Conservation (phyloP, 2,888 invertebrate genomes). For the Caenorhabditis sulstoni region DNA sequence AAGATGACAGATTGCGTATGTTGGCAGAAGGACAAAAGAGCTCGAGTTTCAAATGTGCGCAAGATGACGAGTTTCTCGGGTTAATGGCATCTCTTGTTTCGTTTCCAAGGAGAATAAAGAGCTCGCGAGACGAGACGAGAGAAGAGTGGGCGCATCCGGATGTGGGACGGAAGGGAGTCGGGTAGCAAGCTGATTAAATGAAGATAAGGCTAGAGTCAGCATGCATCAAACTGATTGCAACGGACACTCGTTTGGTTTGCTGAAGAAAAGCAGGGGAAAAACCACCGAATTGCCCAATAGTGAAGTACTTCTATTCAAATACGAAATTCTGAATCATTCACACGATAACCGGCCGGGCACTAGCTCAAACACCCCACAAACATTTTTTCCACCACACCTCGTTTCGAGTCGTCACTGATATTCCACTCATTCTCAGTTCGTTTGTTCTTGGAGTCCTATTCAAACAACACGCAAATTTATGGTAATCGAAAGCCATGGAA, state of each 20-base stretch:
- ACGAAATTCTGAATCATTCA: slow-evolving; percentile 55
- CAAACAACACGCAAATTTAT: not conserved
- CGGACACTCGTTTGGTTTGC: no score
- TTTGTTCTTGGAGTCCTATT: slow-evolving; percentile 19
- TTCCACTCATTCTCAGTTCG: slow-evolving; percentile 6
- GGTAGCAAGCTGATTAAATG: not conserved
- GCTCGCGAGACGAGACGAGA: not conserved
- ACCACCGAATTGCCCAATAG: slow-evolving; percentile 14
- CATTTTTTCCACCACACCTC: slow-evolving; percentile 38
- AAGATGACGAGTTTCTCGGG: slow-evolving; percentile 44
- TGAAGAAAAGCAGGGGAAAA: not conserved
- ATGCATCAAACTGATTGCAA: no score
- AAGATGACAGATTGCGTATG: slow-evolving; percentile 55
- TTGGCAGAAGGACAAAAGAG: slow-evolving; percentile 42
- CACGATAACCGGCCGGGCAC: slow-evolving; percentile 52
- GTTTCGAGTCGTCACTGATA: slow-evolving; percentile 47
- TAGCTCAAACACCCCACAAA: slow-evolving; percentile 40
- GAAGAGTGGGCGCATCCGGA: not conserved
- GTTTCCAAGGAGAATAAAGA: slow-evolving; percentile 23
- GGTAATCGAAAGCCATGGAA: no score
- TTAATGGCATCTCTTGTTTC: slow-evolving; percentile 30
- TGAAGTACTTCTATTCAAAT: slow-evolving; percentile 51
- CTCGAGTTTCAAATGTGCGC: slow-evolving; percentile 55
- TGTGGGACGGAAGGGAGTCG: not conserved
- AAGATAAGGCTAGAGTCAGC: not conserved